A percentile compares a stretch with the other conserved stretches of the same genome.
Conservation (phyloP, 1,140 invertebrate species). For the Drosophila obscura region DNA sequence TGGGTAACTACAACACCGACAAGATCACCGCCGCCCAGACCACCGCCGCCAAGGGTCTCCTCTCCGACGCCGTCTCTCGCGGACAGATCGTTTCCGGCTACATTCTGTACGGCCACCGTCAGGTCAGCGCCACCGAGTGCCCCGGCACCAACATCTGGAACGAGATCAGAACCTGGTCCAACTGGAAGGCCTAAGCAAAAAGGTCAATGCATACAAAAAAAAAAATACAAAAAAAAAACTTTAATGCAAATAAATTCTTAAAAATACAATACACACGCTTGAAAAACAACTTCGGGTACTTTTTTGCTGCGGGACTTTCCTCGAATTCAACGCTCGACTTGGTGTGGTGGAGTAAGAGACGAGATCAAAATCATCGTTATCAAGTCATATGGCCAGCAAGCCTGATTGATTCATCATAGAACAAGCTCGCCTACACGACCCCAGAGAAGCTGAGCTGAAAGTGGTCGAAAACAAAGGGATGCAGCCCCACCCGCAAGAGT, state of each 20-base stretch:
- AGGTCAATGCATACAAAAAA: background rate
- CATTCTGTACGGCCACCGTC: constrained; percentile 88
- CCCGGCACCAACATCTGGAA: constrained; percentile 88
- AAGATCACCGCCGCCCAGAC: constrained; percentile 68
- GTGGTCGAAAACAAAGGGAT: too few species aligned
- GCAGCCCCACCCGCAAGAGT: too few species aligned
- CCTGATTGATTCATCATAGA: too few species aligned
- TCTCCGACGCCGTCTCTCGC: constrained; percentile 86
- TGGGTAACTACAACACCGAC: constrained; percentile 85
- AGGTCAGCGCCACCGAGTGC: constrained; percentile 88
- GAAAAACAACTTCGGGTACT: constrained; percentile 19
- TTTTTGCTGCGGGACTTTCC: constrained; percentile 23
- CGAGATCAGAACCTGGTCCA: constrained; percentile 87
- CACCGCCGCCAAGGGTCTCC: constrained; percentile 85
- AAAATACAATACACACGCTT: constrained; percentile 46
- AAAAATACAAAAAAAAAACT: constrained; percentile 25
- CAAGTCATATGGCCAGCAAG: too few species aligned
- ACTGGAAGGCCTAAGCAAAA: constrained; percentile 84
- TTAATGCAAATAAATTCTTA: constrained; percentile 25
- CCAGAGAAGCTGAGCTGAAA: too few species aligned
- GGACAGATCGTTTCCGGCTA: constrained; percentile 87
- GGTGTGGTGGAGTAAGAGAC: background rate
- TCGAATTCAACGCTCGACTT: background rate
- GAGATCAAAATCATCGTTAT: too few species aligned
- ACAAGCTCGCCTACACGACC: too few species aligned